A percentile compares a stretch with the other conserved stretches of the same genome.
phyloP scores from a whole-genome alignment of 2,113 vertebrate genomes.

The Gasterosteus aculeatus region DNA sequence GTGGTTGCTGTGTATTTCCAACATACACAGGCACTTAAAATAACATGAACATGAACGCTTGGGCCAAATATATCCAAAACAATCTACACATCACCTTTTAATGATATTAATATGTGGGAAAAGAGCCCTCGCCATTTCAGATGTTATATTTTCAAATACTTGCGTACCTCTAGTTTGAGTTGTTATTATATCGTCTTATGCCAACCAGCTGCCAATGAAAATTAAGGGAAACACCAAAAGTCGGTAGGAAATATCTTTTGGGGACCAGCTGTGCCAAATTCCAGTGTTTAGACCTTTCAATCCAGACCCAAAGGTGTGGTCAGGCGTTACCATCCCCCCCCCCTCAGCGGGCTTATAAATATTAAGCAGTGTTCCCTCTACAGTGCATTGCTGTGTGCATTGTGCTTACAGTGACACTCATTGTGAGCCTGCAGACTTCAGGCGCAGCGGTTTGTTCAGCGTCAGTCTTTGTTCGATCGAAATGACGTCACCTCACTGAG shows the following conservation, averaged over 20 bases:
- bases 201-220: neutral
- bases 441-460: neutral
- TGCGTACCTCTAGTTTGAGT: no score
- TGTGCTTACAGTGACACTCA: neutral
- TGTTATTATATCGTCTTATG: no score
- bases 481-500: neutral
- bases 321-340: no score
- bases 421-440: neutral
- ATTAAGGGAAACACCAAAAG: neutral
- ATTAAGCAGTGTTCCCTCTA: neutral
- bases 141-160: no score
- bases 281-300: neutral
- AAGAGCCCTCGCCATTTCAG: no score
- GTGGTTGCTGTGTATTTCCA: slow-evolving; percentile 4
- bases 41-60: neutral
- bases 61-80: neutral
- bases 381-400: neutral
- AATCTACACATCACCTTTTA: neutral
- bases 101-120: neutral
- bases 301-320: neutral
- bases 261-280: neutral
- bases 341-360: neutral
- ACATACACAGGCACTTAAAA: neutral
- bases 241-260: neutral
- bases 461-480: neutral